Evolutionary conservation across 2,113 vertebrate genomes (phyloP).

Genomic region (Ploceus nigricollis): DNA sequence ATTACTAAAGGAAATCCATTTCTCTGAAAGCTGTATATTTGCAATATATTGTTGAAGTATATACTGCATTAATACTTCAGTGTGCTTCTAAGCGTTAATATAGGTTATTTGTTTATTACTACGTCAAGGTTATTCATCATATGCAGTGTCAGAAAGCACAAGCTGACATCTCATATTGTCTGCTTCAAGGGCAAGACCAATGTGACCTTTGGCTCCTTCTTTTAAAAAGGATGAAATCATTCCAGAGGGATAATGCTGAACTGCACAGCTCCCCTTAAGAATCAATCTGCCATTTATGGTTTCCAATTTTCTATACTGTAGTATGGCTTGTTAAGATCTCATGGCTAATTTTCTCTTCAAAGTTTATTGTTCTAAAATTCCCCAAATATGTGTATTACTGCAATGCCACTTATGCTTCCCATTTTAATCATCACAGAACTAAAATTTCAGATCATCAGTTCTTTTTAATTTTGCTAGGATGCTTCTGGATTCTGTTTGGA

Average conservation of each 20-base stretch:
- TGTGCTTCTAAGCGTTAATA: conserved; percentile 2
- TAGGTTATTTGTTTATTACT: conserved; percentile 64
- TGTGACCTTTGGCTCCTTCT: conserved; percentile 67
- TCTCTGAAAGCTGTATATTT: conserved; percentile 1
- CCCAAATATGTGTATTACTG: background rate
- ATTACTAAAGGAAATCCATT: background rate
- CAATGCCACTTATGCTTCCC: background rate
- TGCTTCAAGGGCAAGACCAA: conserved; percentile 67
- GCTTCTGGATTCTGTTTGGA: background rate
- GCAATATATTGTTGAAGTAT: background rate
- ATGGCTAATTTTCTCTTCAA: conserved; percentile 24
- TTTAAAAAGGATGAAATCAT: conserved; percentile 65
- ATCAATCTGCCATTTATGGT: conserved; percentile 37
- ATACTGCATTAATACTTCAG: conserved; percentile 1
- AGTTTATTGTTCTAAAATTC: background rate
- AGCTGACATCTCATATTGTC: conserved; percentile 68
- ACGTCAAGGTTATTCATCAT: conserved; percentile 63
- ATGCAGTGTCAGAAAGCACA: conserved; percentile 68
- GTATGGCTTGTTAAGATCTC: conserved; percentile 20
- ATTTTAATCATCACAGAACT: background rate
- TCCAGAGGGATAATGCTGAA: conserved; percentile 43
- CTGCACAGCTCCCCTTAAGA: conserved; percentile 28
- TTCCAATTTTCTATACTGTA: conserved; percentile 18
- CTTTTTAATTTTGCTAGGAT: background rate
- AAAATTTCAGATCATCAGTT: background rate